phyloP scores from a whole-genome alignment of 1,140 invertebrate species.

The Gonioctena quinquepunctata region DNA sequence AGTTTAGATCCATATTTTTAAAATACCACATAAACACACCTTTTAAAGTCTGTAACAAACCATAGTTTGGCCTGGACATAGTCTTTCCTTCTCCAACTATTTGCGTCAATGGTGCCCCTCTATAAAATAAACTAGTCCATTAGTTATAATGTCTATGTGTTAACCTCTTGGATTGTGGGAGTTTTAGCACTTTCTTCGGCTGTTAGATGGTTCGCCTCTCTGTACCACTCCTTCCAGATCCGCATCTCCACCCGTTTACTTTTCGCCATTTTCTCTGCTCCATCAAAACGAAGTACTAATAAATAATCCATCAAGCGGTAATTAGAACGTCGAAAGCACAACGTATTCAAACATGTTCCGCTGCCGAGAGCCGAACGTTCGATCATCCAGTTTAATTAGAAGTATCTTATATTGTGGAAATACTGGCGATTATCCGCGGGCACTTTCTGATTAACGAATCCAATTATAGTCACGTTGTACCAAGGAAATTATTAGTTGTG shows the following conservation, averaged over 20 bases:
- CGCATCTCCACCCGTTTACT: not conserved
- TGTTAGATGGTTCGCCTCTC: too few relatives aligned
- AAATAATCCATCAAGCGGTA: slow-evolving; percentile 17
- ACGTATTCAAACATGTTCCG: slow-evolving; percentile 8
- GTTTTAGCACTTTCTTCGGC: too few relatives aligned
- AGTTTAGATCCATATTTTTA: too few relatives aligned
- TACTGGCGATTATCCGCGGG: slow-evolving; percentile 51
- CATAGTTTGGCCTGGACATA: too few relatives aligned
- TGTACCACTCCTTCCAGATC: not conserved
- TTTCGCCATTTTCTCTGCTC: not conserved
- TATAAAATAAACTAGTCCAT: too few relatives aligned
- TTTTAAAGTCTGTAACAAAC: too few relatives aligned
- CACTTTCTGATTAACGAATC: slow-evolving; percentile 58
- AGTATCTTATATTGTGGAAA: slow-evolving; percentile 55
- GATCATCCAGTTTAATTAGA: slow-evolving; percentile 54
- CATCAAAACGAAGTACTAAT: slow-evolving; percentile 11
- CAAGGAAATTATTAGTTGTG: slow-evolving; percentile 58
- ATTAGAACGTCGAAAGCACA: slow-evolving; percentile 13
- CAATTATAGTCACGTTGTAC: slow-evolving; percentile 58
- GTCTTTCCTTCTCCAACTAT: too few relatives aligned
- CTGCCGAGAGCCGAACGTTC: slow-evolving; percentile 17
- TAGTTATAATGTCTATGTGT: too few relatives aligned
- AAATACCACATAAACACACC: too few relatives aligned
- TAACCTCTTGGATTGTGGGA: too few relatives aligned
- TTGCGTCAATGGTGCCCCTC: too few relatives aligned